A percentile compares a stretch with the other conserved stretches of the same genome.
These are phyloP conservation scores for Pangasius krempfi DNA, from an alignment of 2,797 vertebrate species.

Conservation along the genomic window DNA sequence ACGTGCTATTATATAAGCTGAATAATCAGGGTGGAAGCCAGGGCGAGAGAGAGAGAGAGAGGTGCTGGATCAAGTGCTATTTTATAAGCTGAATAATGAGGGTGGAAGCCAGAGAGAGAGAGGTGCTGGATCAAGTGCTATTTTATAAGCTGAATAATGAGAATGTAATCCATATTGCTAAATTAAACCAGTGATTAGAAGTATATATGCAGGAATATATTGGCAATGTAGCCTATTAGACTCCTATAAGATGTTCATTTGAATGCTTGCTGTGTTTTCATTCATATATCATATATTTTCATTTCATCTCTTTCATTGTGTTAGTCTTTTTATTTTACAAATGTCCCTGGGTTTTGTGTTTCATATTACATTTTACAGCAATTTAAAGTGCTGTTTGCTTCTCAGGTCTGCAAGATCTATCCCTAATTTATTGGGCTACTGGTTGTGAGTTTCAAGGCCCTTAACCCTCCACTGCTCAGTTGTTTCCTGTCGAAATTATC, in stretches of 20 bases:
- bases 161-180: neutral
- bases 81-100: neutral
- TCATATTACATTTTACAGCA: neutral
- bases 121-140: neutral
- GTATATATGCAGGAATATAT: neutral
- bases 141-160: neutral
- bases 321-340: neutral
- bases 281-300: neutral
- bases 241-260: neutral
- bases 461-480: neutral
- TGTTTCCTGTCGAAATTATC: neutral
- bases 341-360: neutral
- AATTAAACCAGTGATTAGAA: neutral
- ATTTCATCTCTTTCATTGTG: neutral
- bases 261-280: neutral
- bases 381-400: neutral
- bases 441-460: neutral
- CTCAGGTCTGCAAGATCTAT: neutral
- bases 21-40: neutral
- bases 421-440: neutral
- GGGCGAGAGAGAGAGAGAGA: no score
- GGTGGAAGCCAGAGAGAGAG: no score
- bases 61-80: neutral
- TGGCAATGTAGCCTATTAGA: neutral
- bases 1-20: neutral